Evolutionary conservation across 2,888 invertebrate species (phyloP).

Genomic region (Sicus ferrugineus): DNA sequence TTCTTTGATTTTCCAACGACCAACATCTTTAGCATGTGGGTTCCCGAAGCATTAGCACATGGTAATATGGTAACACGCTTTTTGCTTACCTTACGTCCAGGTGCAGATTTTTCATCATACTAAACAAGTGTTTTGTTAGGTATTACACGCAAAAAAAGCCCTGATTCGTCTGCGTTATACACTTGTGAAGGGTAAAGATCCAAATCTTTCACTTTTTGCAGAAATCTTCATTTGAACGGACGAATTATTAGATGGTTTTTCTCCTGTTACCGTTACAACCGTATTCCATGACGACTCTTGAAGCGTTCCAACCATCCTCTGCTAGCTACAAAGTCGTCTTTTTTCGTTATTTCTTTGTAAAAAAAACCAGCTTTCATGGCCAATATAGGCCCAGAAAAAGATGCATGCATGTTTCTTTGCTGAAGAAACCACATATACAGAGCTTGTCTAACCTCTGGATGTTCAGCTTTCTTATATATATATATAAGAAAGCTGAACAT

Average conservation of each 20-base stretch:
- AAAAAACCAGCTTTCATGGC: no score
- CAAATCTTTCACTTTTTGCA: no score
- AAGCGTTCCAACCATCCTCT: not conserved
- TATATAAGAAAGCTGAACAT: no score
- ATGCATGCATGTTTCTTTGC: no score
- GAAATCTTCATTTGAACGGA: not conserved
- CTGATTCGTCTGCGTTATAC: conserved; percentile 32
- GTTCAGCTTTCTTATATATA: no score
- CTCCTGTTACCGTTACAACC: not conserved
- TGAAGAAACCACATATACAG: no score
- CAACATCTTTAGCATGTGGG: conserved; percentile 26
- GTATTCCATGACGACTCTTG: not conserved
- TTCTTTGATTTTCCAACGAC: conserved; percentile 33
- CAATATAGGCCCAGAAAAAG: no score
- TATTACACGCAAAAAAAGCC: no score
- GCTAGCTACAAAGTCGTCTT: conserved; percentile 1
- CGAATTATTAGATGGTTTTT: not conserved
- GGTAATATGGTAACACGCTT: conserved; percentile 19
- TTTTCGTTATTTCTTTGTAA: conserved; percentile 14
- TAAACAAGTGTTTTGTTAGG: no score
- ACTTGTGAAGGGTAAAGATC: conserved; percentile 1
- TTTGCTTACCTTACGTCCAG: conserved; percentile 29
- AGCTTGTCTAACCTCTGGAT: no score
- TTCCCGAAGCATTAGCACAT: conserved; percentile 26
- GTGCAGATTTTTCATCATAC: conserved; percentile 27